Conservation (phyloP, 2,888 invertebrate genomes). For the Spicauda simplicius region DNA sequence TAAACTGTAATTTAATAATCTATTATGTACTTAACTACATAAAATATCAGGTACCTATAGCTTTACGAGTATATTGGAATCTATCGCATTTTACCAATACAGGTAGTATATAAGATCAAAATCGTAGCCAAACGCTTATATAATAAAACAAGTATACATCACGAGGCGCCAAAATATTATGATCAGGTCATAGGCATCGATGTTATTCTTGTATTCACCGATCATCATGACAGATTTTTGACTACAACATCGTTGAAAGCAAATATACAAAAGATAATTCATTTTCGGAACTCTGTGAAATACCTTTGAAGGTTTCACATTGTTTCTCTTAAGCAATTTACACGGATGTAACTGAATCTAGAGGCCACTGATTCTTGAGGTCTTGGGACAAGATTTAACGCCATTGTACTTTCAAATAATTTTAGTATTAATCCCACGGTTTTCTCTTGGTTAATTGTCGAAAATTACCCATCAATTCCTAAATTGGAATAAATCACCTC, state of each 20-base stretch:
- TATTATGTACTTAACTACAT: too few species aligned
- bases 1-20: too few species aligned
- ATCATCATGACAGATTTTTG: slow-evolving; percentile 51
- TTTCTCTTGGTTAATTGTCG: background rate
- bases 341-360: slow-evolving; percentile 20
- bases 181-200: background rate
- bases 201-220: slow-evolving; percentile 32
- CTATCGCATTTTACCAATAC: too few species aligned
- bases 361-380: background rate
- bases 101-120: background rate
- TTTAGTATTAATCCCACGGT: background rate
- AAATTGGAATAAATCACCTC: too few species aligned
- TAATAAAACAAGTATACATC: background rate
- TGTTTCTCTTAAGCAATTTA: slow-evolving; percentile 50
- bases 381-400: background rate
- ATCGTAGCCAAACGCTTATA: background rate
- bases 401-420: background rate
- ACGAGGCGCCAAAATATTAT: slow-evolving; percentile 27
- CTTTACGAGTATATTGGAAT: too few species aligned
- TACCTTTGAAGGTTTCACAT: slow-evolving; percentile 53
- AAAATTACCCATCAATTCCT: background rate
- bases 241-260: slow-evolving; percentile 44
- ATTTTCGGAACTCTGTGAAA: slow-evolving; percentile 56
- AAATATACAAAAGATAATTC: slow-evolving; percentile 54
- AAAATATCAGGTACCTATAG: too few species aligned